Base-by-base conservation (phyloP, 1,140 invertebrate species). In the Andricus grossulariae region DNA sequence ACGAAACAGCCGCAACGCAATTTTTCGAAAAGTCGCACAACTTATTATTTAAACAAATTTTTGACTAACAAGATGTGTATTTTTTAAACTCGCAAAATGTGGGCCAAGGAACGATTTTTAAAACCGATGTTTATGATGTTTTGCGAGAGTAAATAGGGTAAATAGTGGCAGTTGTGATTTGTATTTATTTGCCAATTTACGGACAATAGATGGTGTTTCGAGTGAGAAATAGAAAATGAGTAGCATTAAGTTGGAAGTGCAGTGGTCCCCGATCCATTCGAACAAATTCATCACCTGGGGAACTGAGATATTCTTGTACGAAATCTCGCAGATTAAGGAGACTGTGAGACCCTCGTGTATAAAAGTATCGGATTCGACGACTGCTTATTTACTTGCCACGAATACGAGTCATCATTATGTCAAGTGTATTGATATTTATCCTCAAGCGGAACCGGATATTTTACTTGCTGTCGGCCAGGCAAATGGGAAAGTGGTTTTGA, bases 251-350 rank as follows among this genome's bases (percentile, higher is more conserved):
- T 89, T 95, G 73, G 96, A 97, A 83, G 93, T 97, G 15, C 93
- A 94, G 83, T 97, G 96, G 96, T 96, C 95, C 54, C 96, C 96
- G 3, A 92, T 94, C 39, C 93, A 94, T 84, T 92, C 92, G 6
- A 94, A 97, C 84, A 96, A 96, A 86, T 97, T 97, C 86, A 94
- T 98, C 73, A 95, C 96, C 50, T 97, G 96, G 96, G 96, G 96
- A 19, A 94, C 95, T 66, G 96, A 97, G 86, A 95, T 98, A 84
- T 94, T 93, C 89, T 92, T 97, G 39, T 97, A 97, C 85, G 95
- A 97, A 92, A 93, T 96, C 72, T 93, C 92, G 79, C 91, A 89
- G 74, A 84, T 93, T 25, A 93, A 93, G 87, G 93, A 94, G 78
- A 91, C 90, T 80, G 90, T 92, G 32, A 93, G 92, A 88, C 91